Evolutionary conservation across 1,140 invertebrate species (phyloP), one percentile per base, ranked within the genome.

Genomic region (Galendromus occidentalis): DNA sequence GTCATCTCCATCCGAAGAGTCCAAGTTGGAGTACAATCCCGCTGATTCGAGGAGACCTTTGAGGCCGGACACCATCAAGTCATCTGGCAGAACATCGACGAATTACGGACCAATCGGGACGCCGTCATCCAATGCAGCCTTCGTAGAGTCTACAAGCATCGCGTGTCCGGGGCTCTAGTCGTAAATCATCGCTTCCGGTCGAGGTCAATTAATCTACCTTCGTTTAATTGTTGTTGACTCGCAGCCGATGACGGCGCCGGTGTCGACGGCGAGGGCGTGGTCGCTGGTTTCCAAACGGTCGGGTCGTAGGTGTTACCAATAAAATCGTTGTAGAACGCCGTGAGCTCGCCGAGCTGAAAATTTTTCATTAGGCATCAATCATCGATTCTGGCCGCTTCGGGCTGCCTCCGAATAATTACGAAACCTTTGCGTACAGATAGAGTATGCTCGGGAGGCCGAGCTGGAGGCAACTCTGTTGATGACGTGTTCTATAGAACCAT

Each of bases 31-130:
- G 22, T 59, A 59, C 2, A 59, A 22, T 20, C 51, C 51, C 33
- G 51, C 51, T 25, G 51, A 59, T 9, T 59, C 51, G 51, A 59
- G 51, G 14, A 59, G 51, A 14, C 51, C 51, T 59, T 59, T 59
- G 25, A 59, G 33, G 33, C 51, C 51, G 14, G 51, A 59, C 12
- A 59, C 51, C 51, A 59, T 59, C 51, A 59, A 17, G 12, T 59
- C 51, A 59, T 59, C 51, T 59, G 51, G 33, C 25, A 22, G 25
- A 14, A 29, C 25, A 59, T 59, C 45, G n/a, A 39, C 33, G 33
- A 39, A 39, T n/a, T n/a, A n/a, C 33, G 4, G 33, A 39, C 9
- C 33, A 39, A 6, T 39, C 33, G 33, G n/a, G n/a, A n/a, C n/a
- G n/a, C n/a, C n/a, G n/a, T n/a, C n/a, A n/a, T n/a, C n/a, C n/a